These are phyloP conservation scores for Papilio helenus DNA, from an alignment of 1,140 invertebrate genomes.

Conservation along the genomic window DNA sequence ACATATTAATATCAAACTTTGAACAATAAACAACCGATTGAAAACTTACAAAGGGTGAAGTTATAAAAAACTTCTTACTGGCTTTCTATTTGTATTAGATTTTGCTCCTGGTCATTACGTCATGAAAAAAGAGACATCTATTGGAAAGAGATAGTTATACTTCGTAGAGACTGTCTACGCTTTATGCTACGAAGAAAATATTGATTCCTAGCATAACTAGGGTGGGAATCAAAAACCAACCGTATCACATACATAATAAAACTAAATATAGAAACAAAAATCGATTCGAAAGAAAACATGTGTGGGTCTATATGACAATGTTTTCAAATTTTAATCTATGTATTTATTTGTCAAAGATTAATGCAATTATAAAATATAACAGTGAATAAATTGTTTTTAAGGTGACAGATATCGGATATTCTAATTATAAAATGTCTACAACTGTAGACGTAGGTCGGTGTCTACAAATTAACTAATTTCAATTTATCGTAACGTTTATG, in stretches of 20 bases:
- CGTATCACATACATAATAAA: not conserved
- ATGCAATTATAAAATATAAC: too few relatives aligned
- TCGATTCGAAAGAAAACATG: not conserved
- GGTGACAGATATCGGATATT: too few relatives aligned
- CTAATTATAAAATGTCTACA: too few relatives aligned
- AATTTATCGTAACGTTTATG: not conserved
- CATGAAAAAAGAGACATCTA: conserved; percentile 32
- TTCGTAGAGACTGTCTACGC: conserved; percentile 42
- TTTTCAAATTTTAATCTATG: too few relatives aligned
- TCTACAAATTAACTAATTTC: too few relatives aligned
- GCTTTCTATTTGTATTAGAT: not conserved
- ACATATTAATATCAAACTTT: too few relatives aligned
- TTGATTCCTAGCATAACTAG: conserved; percentile 46
- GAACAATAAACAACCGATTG: too few relatives aligned
- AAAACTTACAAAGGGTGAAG: too few relatives aligned
- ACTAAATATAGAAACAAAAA: not conserved
- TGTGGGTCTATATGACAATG: not conserved
- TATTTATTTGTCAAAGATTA: too few relatives aligned
- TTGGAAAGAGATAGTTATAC: conserved; percentile 44
- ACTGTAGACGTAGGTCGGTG: too few relatives aligned
- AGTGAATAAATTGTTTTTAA: too few relatives aligned
- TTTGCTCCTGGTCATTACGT: conserved; percentile 19
- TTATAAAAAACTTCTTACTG: not conserved
- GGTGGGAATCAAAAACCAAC: not conserved
- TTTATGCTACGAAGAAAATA: conserved; percentile 53